Percentiles rank a stretch among this genome's conserved stretches.
These are phyloP conservation scores for Parnassius glacialis DNA, from an alignment of 2,888 invertebrate genomes.

Conservation along the genomic window DNA sequence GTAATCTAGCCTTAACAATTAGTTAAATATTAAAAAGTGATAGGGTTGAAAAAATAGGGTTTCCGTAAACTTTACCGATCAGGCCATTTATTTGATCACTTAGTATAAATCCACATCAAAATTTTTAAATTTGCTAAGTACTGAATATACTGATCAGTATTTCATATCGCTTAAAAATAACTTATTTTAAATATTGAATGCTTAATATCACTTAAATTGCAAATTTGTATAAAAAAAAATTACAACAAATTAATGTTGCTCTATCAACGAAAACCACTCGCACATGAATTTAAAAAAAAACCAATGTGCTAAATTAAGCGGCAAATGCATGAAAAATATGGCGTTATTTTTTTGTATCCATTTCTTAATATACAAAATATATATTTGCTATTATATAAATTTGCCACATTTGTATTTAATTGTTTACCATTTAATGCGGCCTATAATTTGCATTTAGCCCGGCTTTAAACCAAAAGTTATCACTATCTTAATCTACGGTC, in stretches of 20 bases:
- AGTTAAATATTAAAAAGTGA: no score
- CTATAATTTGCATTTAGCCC: constrained; percentile 24
- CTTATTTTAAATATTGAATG: not conserved
- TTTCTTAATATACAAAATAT: constrained; percentile 19
- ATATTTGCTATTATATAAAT: constrained; percentile 19
- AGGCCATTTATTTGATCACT: not conserved
- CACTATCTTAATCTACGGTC: constrained; percentile 30
- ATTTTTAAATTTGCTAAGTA: not conserved
- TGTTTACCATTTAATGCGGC: not conserved
- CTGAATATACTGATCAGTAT: not conserved
- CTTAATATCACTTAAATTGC: constrained; percentile 14
- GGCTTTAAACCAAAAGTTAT: constrained; percentile 22
- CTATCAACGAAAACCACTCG: no score
- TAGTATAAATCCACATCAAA: not conserved
- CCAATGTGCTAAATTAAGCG: constrained; percentile 11
- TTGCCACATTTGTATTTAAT: constrained; percentile 16
- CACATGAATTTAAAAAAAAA: not conserved
- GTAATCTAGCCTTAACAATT: no score
- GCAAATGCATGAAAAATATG: constrained; percentile 23
- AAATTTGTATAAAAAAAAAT: not conserved
- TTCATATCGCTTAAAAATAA: not conserved
- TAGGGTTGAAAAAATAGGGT: no score
- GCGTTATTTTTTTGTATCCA: constrained; percentile 21
- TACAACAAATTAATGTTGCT: not conserved
- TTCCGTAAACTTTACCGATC: not conserved